phyloP scores from a whole-genome alignment of 1,140 invertebrate species.

The Bombus confusus region DNA sequence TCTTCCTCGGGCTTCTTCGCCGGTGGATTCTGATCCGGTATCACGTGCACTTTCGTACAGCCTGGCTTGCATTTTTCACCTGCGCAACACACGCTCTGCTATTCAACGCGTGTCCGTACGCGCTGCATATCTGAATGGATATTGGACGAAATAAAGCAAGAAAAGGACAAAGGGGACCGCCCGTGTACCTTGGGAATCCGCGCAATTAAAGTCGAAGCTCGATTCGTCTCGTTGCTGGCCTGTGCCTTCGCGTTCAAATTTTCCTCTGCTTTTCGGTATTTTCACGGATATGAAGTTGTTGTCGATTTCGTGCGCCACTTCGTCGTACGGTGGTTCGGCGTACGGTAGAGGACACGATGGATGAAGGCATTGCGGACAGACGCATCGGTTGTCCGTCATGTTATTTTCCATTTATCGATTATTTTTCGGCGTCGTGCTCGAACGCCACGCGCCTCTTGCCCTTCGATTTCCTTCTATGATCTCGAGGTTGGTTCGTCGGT shows the following conservation, averaged over 20 bases:
- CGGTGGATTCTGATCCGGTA: constrained; percentile 53
- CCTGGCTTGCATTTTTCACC: constrained; percentile 62
- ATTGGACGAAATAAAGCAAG: background rate
- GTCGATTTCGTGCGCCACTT: constrained; percentile 63
- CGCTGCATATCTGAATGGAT: no score
- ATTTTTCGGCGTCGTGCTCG: no score
- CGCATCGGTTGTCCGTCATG: constrained; percentile 27
- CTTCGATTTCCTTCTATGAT: background rate
- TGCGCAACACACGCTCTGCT: constrained; percentile 18
- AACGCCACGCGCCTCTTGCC: no score
- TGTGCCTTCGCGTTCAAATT: background rate
- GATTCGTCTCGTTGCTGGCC: background rate
- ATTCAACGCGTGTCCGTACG: no score
- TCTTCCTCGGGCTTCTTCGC: constrained; percentile 70
- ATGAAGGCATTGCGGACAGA: constrained; percentile 22
- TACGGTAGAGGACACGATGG: constrained; percentile 12
- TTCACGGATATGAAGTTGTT: constrained; percentile 68
- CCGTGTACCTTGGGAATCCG: constrained; percentile 56
- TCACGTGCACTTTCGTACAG: constrained; percentile 68
- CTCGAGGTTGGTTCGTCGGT: background rate
- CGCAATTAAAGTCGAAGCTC: constrained; percentile 53
- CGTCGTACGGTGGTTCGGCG: constrained; percentile 54
- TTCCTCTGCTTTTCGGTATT: constrained; percentile 60
- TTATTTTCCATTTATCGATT: background rate
- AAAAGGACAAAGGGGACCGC: background rate